Base-by-base conservation (phyloP, 2,888 invertebrate genomes). In the Rosalia funebris region DNA sequence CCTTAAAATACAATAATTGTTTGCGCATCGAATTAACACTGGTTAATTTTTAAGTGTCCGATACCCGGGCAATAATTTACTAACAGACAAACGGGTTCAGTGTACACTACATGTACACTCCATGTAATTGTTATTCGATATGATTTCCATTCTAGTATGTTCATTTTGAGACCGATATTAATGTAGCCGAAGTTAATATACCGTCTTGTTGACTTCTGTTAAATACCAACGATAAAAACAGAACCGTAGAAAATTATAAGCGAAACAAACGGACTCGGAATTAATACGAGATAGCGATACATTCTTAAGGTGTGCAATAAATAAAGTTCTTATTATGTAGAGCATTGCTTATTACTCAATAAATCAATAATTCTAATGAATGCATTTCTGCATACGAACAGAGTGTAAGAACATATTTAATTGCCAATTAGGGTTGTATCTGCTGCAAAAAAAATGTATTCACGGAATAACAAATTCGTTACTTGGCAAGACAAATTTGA, bases 281-380 rank as follows among this genome's bases (percentile, higher is more conserved):
- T 20, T 39, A 50, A 39, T 16, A 16, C 17, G 50, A 37, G 25
- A 41, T 50, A 25, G 39, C 11, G 10, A 48, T 48, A 37, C 48
- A 48, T 19, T 48, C 48, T 48, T 36, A 14, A 36, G 37, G 36
- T 48, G 48, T 36, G 39, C 50, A 65, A 69, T 64, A 69, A 69
- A 67, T 63, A 67, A 64, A 65, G 55, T 66, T 62, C 67, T 63
- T 64, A 70, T 64, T 67, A 68, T 70, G 66, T 70, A 66, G 67
- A 72, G 64, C 69, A 67, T 50, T 62, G 57, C 60, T 70, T 67
- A 71, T 72, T 71, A 73, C 68, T 63, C 67, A 67, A 72, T 71
- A 71, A 71, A 72, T 72, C 71, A 71, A 67, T 71, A 67, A 70
- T 65, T 71, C 66, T 63, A 68, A 70, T 66, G 66, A 66, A 66